phyloP scores from a whole-genome alignment of 2,888 invertebrate species.

The Protonemura montana region DNA sequence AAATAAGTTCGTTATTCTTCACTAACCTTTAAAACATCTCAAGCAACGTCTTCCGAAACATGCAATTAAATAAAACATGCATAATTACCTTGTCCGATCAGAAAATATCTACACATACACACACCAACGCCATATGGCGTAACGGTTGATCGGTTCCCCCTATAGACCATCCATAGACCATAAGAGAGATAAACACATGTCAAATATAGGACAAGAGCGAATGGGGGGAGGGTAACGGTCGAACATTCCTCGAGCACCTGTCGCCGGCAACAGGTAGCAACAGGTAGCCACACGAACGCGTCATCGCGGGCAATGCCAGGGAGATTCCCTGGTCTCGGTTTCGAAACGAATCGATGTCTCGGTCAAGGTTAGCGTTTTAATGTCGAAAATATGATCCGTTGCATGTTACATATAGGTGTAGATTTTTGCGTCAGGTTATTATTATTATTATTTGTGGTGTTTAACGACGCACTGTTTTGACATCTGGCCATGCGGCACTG shows the following conservation, averaged over 20 bases:
- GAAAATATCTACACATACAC: neutral
- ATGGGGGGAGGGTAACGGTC: neutral
- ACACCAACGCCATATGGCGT: neutral
- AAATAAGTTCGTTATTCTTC: neutral
- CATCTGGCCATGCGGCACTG: too few species aligned
- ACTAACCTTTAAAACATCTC: neutral
- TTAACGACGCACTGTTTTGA: too few species aligned
- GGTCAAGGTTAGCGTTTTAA: neutral
- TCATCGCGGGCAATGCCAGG: neutral
- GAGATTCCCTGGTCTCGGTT: neutral
- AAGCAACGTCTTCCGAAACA: neutral
- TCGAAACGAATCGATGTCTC: neutral
- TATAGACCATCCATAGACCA: neutral
- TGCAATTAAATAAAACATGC: neutral
- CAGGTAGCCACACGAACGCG: neutral
- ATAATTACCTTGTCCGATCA: neutral
- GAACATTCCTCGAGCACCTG: neutral
- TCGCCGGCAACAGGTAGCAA: neutral
- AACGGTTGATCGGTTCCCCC: constrained; percentile 12
- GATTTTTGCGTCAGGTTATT: too few species aligned
- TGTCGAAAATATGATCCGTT: too few species aligned
- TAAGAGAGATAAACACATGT: neutral
- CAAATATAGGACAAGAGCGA: neutral
- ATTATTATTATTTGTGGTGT: too few species aligned
- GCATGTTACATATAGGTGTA: too few species aligned